Percentiles rank a stretch among this genome's conserved stretches.
These are phyloP conservation scores for Endotricha flammealis DNA, from an alignment of 2,888 invertebrate genomes.

Conservation along the genomic window DNA sequence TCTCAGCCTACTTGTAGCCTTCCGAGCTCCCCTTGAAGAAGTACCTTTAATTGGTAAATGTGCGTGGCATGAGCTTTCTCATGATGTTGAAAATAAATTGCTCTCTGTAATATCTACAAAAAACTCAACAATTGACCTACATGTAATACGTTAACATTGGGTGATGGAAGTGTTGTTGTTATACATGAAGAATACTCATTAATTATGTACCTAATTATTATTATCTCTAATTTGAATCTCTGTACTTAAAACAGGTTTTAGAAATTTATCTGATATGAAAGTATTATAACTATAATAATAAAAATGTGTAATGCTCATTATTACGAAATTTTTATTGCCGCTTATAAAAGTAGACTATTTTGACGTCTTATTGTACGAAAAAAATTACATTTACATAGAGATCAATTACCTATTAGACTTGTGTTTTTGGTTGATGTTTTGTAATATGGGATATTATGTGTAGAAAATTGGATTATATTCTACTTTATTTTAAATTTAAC, in stretches of 20 bases:
- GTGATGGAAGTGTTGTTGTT: slow-evolving; percentile 5
- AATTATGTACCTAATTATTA: slow-evolving; percentile 9
- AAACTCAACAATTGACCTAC: slow-evolving; percentile 87
- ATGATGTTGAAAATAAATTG: slow-evolving; percentile 82
- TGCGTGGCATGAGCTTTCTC: slow-evolving; percentile 90
- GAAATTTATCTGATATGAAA: neutral
- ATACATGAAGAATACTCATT: slow-evolving; percentile 27
- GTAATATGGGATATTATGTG: no score
- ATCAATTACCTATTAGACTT: no score
- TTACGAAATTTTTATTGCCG: no score
- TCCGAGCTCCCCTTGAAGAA: slow-evolving; percentile 90
- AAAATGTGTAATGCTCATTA: no score
- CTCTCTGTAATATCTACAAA: slow-evolving; percentile 82
- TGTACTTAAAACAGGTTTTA: neutral
- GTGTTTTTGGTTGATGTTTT: no score
- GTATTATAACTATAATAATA: no score
- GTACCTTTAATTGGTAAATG: slow-evolving; percentile 92
- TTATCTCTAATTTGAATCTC: slow-evolving; percentile 7
- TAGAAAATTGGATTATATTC: no score
- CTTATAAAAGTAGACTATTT: no score
- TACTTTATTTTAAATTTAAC: no score
- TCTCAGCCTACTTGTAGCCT: slow-evolving; percentile 88
- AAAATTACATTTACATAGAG: no score
- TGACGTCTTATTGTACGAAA: no score
- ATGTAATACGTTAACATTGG: slow-evolving; percentile 84